Base-by-base conservation (phyloP, 2,113 vertebrate genomes). In the Spea multiplicata region DNA sequence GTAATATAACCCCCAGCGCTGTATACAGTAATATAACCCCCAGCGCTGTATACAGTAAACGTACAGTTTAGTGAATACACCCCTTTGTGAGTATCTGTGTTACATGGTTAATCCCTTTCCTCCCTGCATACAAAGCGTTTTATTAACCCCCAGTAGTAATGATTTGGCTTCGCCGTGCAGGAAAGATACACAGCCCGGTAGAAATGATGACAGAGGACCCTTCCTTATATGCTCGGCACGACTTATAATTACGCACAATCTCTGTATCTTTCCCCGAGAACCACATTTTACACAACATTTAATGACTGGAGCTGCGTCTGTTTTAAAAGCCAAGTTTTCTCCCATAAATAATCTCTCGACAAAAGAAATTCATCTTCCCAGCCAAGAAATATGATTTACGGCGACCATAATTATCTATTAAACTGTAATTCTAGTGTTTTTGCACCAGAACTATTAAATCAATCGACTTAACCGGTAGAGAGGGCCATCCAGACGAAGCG, bases 391-490 rank as follows among this genome's bases (percentile, higher is more conserved):
- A 76, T 76, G 44, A 76, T 76, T 52, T 68, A 61, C 9, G 8
- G 14, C 4, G 52, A 57, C 66, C 68, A 57, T 76, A 76, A 76
- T 76, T 76, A 76, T 76, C 74, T 65, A 68, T 68, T 57, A 76
- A 76, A 57, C 50, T 57, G 65, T 76, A 76, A 68, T 53, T 76
- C 49, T 46, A 3, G 30, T 66, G 48, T 75, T 75, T 30, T n/a
- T 66, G 16, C 52, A 65, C 66, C n/a, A 16, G 74, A 68, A 14
- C 44, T 68, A 67, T 68, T 45, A 46, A 76, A 67, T 76, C 65
- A 16, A 66, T 65, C 44, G 8, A 65, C n/a, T 75, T 52, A 44
- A 4, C 61, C 61, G 46, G 46, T 75, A 10, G 50, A 8, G 8
- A 67, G 44, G 66, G 50, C 9, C 6, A 10, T 52, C 50, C 50